Percentiles rank a stretch among this genome's conserved stretches.
phyloP scores from a whole-genome alignment of 1,140 invertebrate species.

The Delia radicum region DNA sequence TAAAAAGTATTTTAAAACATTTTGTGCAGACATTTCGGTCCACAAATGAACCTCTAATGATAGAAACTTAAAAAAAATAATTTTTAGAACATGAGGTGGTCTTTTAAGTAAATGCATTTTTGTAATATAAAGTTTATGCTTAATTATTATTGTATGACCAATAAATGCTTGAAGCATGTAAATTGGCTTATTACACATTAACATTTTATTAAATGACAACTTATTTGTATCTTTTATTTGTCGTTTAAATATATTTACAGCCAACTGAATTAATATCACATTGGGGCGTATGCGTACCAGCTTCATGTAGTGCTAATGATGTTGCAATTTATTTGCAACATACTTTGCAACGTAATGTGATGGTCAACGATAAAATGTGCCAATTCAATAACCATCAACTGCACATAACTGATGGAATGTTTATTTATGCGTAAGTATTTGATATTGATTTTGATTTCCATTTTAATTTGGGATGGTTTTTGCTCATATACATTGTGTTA shows the following conservation, averaged over 20 bases:
- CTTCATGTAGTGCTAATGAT: constrained; percentile 59
- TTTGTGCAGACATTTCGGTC: too few relatives aligned
- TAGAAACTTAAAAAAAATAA: too few relatives aligned
- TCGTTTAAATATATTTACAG: background rate
- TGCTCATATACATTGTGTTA: background rate
- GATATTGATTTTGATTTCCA: background rate
- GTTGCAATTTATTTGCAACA: constrained; percentile 58
- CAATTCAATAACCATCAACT: constrained; percentile 35
- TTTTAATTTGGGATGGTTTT: background rate
- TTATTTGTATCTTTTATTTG: constrained; percentile 26
- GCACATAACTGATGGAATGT: constrained; percentile 35
- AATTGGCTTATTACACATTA: constrained; percentile 15
- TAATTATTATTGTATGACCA: background rate
- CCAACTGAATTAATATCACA: constrained; percentile 54
- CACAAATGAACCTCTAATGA: too few relatives aligned
- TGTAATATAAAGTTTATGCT: background rate
- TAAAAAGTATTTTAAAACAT: too few relatives aligned
- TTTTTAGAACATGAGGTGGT: too few relatives aligned
- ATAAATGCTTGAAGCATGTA: constrained; percentile 6
- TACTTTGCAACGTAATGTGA: constrained; percentile 55
- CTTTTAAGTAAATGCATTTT: background rate
- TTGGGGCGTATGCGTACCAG: constrained; percentile 67
- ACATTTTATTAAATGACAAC: background rate
- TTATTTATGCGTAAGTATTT: constrained; percentile 61
- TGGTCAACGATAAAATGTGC: constrained; percentile 50